These are phyloP conservation scores for Lampris incognitus DNA, from an alignment of 2,113 vertebrate genomes.

Conservation along the genomic window DNA sequence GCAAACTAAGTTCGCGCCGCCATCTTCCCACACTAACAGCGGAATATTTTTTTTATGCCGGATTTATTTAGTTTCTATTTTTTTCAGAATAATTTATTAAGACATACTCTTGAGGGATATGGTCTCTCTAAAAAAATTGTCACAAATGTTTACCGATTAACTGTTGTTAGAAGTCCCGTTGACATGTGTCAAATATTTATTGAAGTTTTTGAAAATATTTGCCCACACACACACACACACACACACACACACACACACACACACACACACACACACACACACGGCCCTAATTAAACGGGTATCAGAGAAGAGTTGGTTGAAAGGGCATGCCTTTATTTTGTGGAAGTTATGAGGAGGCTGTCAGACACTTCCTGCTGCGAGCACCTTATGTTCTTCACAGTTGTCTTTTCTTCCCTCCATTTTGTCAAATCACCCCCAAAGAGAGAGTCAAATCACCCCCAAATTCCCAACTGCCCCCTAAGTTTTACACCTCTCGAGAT, in stretches of 20 bases:
- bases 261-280: conserved; percentile 3
- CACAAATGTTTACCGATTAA: no score
- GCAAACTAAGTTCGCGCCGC: no score
- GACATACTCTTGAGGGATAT: no score
- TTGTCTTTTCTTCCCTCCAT: conserved; percentile 38
- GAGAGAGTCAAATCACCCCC: neutral
- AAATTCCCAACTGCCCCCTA: conserved; percentile 19
- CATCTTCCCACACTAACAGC: no score
- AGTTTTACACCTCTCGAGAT: conserved; percentile 48
- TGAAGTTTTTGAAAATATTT: neutral
- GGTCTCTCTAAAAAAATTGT: no score
- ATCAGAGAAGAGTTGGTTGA: conserved; percentile 12
- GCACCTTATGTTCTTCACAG: conserved; percentile 49
- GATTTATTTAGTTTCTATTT: no score
- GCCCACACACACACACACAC: conserved; percentile 1
- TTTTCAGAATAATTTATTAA: no score
- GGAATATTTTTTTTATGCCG: no score
- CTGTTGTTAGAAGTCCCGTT: no score
- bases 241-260: neutral
- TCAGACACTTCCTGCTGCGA: conserved; percentile 67
- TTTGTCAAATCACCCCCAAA: conserved; percentile 18
- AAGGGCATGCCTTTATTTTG: conserved; percentile 26
- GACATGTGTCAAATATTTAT: neutral
- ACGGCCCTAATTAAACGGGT: neutral
- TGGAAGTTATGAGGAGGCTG: conserved; percentile 26